Conservation (phyloP, 2,113 vertebrate genomes). For the Pluvianellus socialis region DNA sequence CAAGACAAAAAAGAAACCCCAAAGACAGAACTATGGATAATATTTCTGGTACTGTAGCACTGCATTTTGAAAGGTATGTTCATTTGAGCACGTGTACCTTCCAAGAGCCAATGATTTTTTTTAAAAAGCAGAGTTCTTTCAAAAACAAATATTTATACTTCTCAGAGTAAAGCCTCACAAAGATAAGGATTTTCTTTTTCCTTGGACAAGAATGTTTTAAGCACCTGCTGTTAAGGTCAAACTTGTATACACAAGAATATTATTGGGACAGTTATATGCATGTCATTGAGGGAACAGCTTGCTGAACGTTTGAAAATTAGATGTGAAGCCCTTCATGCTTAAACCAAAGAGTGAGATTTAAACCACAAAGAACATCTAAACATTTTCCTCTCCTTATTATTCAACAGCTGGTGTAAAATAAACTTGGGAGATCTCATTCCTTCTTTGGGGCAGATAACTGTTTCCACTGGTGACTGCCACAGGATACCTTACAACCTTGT, state of each 20-base stretch:
- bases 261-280: background rate
- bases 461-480: background rate
- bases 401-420: background rate
- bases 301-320: background rate
- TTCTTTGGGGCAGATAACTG: background rate
- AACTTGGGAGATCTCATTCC: background rate
- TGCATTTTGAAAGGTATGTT: background rate
- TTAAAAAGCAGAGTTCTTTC: background rate
- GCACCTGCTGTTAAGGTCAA: constrained; percentile 1
- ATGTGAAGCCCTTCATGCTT: background rate
- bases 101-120: background rate
- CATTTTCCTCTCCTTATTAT: background rate
- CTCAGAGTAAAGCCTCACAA: background rate
- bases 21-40: background rate
- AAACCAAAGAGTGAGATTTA: background rate
- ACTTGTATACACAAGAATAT: background rate
- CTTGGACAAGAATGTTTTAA: background rate
- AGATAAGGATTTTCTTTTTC: background rate
- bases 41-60: background rate
- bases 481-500: background rate
- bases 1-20: no score
- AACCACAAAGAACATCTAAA: background rate
- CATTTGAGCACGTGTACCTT: background rate
- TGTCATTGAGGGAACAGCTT: background rate
- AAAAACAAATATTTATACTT: constrained; percentile 22